Conservation (phyloP, 2,113 vertebrate genomes). For the Chamaetylas fuelleborni region DNA sequence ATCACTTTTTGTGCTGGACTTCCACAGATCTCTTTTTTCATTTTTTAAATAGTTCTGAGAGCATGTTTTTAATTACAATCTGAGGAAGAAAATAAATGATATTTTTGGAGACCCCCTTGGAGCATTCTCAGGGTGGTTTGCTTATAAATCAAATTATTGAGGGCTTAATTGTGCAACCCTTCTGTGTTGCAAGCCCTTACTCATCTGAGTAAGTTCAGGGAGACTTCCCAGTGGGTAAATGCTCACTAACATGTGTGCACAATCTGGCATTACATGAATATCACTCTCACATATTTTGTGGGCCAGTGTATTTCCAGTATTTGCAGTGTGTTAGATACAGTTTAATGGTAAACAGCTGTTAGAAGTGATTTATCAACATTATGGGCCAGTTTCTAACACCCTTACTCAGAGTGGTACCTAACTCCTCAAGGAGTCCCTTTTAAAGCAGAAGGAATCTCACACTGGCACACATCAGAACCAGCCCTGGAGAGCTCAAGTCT, state of each 20-base stretch:
- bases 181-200: conserved; percentile 55
- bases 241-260: conserved; percentile 41
- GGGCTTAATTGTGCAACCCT: conserved; percentile 53
- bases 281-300: conserved; percentile 52
- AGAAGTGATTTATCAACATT: conserved; percentile 44
- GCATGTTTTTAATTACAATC: conserved; percentile 55
- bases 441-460: neutral
- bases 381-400: neutral
- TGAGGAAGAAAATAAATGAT: conserved; percentile 31
- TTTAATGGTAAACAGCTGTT: conserved; percentile 56
- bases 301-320: conserved; percentile 35
- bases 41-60: neutral
- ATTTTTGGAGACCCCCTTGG: conserved; percentile 55
- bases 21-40: neutral
- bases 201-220: conserved; percentile 41
- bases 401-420: neutral
- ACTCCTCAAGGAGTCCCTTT: neutral
- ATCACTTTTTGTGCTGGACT: neutral
- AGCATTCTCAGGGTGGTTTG: conserved; percentile 47
- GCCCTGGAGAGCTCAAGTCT: neutral
- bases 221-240: conserved; percentile 46
- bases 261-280: conserved; percentile 61
- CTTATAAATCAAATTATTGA: conserved; percentile 64
- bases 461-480: neutral
- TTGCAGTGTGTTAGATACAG: conserved; percentile 53